Conservation (phyloP, 2,797 vertebrate species). For the Balearica regulorum region DNA sequence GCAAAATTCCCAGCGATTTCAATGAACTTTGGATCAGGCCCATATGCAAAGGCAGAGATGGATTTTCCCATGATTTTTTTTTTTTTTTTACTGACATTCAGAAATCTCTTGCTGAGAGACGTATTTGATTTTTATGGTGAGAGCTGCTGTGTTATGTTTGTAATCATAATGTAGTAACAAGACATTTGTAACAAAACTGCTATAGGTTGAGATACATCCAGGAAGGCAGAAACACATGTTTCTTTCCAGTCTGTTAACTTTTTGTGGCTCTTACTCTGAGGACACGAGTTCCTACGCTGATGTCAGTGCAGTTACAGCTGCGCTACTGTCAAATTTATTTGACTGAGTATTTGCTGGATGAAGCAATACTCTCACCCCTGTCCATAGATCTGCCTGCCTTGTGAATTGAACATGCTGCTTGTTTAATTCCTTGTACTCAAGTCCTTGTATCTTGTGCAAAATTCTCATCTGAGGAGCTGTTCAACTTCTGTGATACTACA, state of each 20-base stretch:
- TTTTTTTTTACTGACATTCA: neutral
- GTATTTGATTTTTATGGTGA: neutral
- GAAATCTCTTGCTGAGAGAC: neutral
- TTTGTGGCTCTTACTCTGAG: neutral
- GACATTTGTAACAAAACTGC: neutral
- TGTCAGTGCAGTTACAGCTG: conserved; percentile 19
- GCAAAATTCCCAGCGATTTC: neutral
- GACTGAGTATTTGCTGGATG: conserved; percentile 7
- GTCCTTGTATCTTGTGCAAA: neutral
- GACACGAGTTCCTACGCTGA: neutral
- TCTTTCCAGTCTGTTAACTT: neutral
- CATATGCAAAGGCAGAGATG: neutral
- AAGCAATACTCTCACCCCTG: neutral
- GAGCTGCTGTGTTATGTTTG: neutral
- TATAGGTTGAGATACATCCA: neutral
- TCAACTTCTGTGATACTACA: neutral
- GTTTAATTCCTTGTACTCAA: neutral
- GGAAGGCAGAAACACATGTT: neutral
- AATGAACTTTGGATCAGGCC: neutral
- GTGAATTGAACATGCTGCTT: neutral
- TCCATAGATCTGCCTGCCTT: neutral
- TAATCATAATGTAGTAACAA: neutral
- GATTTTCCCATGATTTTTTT: neutral
- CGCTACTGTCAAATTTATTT: neutral
- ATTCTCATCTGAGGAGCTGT: neutral